Conservation (phyloP, 1,140 invertebrate genomes). For the Zaprionus kolodkinae region DNA sequence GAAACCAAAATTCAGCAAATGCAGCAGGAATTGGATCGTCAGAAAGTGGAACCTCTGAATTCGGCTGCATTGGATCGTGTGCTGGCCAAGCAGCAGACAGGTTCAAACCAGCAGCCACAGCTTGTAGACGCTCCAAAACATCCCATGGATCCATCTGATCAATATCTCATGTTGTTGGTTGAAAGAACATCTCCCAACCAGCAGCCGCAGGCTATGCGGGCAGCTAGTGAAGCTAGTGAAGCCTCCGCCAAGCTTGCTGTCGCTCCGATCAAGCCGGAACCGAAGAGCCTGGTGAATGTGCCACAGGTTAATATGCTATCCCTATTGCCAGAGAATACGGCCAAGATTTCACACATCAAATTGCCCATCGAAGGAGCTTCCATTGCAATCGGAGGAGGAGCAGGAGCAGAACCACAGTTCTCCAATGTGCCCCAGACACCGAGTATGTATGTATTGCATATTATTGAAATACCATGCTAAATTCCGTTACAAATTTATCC, state of each 20-base stretch:
- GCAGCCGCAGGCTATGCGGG: not conserved
- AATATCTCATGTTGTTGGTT: constrained; percentile 46
- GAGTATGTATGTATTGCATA: constrained; percentile 33
- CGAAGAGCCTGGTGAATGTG: not conserved
- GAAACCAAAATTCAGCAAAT: not conserved
- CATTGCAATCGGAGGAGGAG: not conserved
- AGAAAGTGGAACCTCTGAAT: not conserved
- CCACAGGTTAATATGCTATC: not conserved
- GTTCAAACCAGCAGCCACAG: not conserved
- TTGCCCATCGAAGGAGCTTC: not conserved
- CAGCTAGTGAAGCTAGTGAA: too few species aligned
- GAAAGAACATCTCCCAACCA: constrained; percentile 30
- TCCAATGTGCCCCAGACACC: not conserved
- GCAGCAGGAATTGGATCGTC: not conserved
- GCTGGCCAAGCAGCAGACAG: constrained; percentile 16
- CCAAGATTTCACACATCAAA: not conserved
- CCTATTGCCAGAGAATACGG: not conserved
- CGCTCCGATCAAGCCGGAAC: not conserved
- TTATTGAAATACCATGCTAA: constrained; percentile 21
- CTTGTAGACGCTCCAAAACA: not conserved
- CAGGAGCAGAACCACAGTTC: too few species aligned
- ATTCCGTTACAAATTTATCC: constrained; percentile 6
- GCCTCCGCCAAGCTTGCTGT: not conserved
- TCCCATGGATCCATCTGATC: not conserved
- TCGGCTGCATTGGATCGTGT: not conserved